Conservation (phyloP, 2,797 vertebrate genomes). For the Alcedo atthis region DNA sequence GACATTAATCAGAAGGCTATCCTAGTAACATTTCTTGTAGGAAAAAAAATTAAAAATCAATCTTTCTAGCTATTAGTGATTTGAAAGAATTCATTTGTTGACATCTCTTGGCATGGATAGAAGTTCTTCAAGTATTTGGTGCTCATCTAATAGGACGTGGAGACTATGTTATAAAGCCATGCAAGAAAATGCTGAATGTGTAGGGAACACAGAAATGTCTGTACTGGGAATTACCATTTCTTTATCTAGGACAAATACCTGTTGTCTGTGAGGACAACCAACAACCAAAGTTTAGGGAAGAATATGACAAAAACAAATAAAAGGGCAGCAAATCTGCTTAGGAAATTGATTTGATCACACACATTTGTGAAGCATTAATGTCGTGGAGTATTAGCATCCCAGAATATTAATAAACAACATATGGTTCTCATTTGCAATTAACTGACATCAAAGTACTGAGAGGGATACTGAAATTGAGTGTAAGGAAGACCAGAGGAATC, state of each 20-base stretch:
- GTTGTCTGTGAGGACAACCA: neutral
- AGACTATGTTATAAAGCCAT: neutral
- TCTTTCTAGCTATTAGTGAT: neutral
- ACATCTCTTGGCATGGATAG: neutral
- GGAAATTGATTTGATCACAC: neutral
- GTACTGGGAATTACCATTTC: neutral
- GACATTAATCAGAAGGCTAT: neutral
- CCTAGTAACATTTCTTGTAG: neutral
- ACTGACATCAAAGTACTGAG: neutral
- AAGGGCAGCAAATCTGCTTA: neutral
- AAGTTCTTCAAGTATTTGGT: neutral
- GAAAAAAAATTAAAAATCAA: neutral
- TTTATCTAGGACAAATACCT: neutral
- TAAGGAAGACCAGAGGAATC: neutral
- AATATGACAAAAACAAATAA: neutral
- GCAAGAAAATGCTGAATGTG: neutral
- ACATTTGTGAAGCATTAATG: neutral
- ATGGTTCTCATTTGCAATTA: neutral
- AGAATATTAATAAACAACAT: neutral
- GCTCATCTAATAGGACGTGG: neutral
- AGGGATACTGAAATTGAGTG: neutral
- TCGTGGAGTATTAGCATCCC: neutral
- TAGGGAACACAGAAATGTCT: neutral
- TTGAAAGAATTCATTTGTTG: neutral
- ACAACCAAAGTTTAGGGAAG: neutral